These are phyloP conservation scores for Macropis europaea DNA, from an alignment of 2,888 invertebrate species.

Conservation along the genomic window DNA sequence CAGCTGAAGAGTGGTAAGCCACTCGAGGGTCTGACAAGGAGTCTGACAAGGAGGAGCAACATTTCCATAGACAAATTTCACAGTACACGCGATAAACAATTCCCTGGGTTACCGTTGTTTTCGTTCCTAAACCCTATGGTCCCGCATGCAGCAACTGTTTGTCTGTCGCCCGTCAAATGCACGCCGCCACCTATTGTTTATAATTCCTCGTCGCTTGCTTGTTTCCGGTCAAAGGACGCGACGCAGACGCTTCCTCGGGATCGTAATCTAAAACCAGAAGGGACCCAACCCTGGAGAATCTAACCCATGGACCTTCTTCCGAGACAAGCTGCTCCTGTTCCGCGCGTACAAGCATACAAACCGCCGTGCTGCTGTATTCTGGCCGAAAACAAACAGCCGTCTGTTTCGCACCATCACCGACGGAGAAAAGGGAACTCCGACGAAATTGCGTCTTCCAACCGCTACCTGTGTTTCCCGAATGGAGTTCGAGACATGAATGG, in stretches of 20 bases:
- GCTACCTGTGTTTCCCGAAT: too few species aligned
- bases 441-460: constrained; percentile 16
- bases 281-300: neutral
- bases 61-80: neutral
- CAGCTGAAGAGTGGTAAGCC: too few species aligned
- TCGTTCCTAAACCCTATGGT: neutral
- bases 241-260: neutral
- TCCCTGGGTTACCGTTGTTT: neutral
- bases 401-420: neutral
- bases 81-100: neutral
- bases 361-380: constrained; percentile 2
- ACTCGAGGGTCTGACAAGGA: too few species aligned
- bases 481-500: too few species aligned
- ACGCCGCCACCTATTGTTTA: constrained; percentile 24
- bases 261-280: constrained; percentile 33
- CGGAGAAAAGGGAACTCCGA: neutral
- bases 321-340: neutral
- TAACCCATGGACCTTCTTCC: neutral
- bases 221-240: neutral
- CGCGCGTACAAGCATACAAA: constrained; percentile 13
- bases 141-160: constrained; percentile 6
- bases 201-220: constrained; percentile 7
- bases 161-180: constrained; percentile 13
- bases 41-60: neutral
- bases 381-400: constrained; percentile 33